Base-by-base conservation (phyloP, 1,140 invertebrate species). In the Triops longicaudatus region DNA sequence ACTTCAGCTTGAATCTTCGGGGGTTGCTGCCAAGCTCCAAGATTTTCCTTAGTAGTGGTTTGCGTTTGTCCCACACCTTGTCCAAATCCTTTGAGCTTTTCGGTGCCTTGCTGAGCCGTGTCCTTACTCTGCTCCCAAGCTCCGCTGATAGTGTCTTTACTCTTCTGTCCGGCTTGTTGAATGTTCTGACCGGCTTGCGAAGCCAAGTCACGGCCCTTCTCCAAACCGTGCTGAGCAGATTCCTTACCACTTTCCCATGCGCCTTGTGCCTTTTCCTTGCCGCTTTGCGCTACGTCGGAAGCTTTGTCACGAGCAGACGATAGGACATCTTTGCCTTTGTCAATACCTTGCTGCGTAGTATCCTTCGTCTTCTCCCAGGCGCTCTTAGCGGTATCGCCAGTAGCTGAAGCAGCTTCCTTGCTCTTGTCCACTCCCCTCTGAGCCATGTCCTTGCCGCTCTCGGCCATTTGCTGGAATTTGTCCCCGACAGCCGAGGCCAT, bases 291-390 rank as follows among this genome's bases (percentile, higher is more conserved):
- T 3, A 22, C 17, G 50, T 63, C 50, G 0, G 17, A 9, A 22
- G 10, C 50, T 3, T 17, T 63, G 50, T 63, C 50, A 0, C 14
- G 5, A 22, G 50, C 50, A 63, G 50, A 17, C 22, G 42, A 44
- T 26, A 50, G 14, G 27, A 27, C 43, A 11, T 75, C 74, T 44
- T 50, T 43, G 26, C 42, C 74, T 75, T 50, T 75, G 1, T 75
- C 74, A 3, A 28, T 12, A 1, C 26, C 74, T 75, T n/a, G 9
- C 63, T 63, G 43, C 0, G 43, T 28, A 22, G 26, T 9, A 0
- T 75, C 74, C 31, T 75, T 63, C 3, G 74, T 42, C 27, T 44
- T 27, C 63, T 63, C 74, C 63, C 63, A 43, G 17, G 63, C 42
- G 26, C 74, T 43, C 7, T 63, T 14, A 1, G 63, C 37, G 26